Percentiles rank a stretch among this genome's conserved stretches.
Conservation (phyloP, 2,888 invertebrate species). For the Torymus tubicola region DNA sequence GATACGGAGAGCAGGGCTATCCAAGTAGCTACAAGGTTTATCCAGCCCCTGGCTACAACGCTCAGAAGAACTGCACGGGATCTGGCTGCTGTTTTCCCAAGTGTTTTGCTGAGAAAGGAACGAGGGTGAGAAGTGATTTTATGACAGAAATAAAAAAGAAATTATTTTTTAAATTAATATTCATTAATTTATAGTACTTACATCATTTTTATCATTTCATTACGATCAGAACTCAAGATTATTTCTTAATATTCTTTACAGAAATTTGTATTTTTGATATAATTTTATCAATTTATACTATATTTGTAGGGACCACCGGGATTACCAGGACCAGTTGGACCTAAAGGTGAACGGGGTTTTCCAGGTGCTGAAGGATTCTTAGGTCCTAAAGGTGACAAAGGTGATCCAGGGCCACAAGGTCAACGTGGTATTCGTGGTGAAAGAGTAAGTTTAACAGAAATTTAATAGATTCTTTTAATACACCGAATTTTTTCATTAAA, state of each 20-base stretch:
- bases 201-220: too few species aligned
- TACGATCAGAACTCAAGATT: too few species aligned
- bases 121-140: slow-evolving; percentile 79
- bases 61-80: slow-evolving; percentile 80
- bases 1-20: slow-evolving; percentile 64
- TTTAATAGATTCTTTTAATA: slow-evolving; percentile 11
- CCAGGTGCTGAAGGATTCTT: slow-evolving; percentile 90
- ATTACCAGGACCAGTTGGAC: slow-evolving; percentile 83
- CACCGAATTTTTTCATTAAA: neutral
- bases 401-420: slow-evolving; percentile 89
- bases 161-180: too few species aligned
- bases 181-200: too few species aligned
- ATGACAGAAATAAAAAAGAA: too few species aligned
- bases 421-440: slow-evolving; percentile 91
- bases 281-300: too few species aligned
- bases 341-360: slow-evolving; percentile 87
- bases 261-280: too few species aligned
- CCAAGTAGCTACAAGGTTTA: slow-evolving; percentile 77
- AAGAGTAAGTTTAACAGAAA: slow-evolving; percentile 75
- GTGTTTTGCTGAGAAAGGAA: slow-evolving; percentile 93
- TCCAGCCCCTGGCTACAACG: slow-evolving; percentile 74
- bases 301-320: slow-evolving; percentile 84
- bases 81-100: slow-evolving; percentile 87
- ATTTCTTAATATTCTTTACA: too few species aligned
- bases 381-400: slow-evolving; percentile 93